Evolutionary conservation across 2,113 vertebrate species (phyloP).

Genomic region (Protomyctophum bolini): DNA sequence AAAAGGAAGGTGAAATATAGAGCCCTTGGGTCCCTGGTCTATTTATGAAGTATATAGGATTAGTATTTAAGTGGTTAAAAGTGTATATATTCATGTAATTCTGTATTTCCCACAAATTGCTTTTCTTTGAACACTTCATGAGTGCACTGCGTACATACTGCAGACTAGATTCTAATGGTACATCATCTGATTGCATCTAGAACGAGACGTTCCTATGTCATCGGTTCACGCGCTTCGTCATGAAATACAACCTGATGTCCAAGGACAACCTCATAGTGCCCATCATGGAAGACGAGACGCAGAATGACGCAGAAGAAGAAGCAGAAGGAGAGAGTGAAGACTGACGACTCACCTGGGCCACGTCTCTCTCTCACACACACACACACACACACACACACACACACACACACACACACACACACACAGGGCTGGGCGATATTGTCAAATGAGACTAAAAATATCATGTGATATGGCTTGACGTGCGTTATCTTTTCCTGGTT

Average conservation of each 20-base stretch:
- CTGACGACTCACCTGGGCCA: neutral
- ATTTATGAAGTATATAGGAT: no score
- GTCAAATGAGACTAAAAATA: no score
- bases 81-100: no score
- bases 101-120: no score
- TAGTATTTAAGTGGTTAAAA: no score
- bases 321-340: neutral
- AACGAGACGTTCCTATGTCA: slow-evolving; percentile 99
- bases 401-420: neutral
- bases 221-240: slow-evolving; percentile 97
- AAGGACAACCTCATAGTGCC: slow-evolving; percentile 99
- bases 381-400: slow-evolving; percentile 3
- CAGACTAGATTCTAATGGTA: no score
- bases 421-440: neutral
- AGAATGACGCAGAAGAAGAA: slow-evolving; percentile 72
- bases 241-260: slow-evolving; percentile 99
- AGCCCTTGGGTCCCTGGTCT: no score
- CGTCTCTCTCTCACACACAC: neutral
- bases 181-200: slow-evolving; percentile 63
- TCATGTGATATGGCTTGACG: no score
- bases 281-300: slow-evolving; percentile 97
- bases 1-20: no score
- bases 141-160: no score
- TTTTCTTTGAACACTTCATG: no score
- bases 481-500: no score